Evolutionary conservation across 1,140 invertebrate species (phyloP).

Genomic region (Saccostrea echinata): DNA sequence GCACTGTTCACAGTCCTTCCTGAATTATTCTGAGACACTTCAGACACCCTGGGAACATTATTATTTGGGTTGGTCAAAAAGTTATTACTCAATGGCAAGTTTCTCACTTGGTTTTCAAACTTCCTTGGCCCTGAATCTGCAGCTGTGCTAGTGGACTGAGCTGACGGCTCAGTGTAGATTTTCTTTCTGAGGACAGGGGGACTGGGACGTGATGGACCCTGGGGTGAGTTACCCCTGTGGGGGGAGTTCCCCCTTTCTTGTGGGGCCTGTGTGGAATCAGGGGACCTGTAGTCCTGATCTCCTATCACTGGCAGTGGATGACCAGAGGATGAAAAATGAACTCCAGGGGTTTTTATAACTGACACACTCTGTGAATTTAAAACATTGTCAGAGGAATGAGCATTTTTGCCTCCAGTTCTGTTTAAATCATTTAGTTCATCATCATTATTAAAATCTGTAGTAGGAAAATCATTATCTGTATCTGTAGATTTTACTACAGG

Average conservation of each 20-base stretch:
- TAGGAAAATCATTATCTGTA: slow-evolving; percentile 76
- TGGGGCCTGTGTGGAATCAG: not conserved
- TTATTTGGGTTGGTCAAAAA: slow-evolving; percentile 20
- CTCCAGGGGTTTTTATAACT: not conserved
- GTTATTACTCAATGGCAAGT: slow-evolving; percentile 18
- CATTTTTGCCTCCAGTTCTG: slow-evolving; percentile 61
- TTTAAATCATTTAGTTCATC: slow-evolving; percentile 77
- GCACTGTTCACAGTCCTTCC: not conserved
- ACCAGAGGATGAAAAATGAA: slow-evolving; percentile 55
- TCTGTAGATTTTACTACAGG: slow-evolving; percentile 71
- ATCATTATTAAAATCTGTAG: slow-evolving; percentile 76
- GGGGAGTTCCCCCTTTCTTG: not conserved
- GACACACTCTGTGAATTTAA: not conserved
- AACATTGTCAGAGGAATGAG: slow-evolving; percentile 31
- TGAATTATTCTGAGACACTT: slow-evolving; percentile 42
- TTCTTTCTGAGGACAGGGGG: slow-evolving; percentile 62
- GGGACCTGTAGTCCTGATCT: not conserved
- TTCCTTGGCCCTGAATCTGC: not conserved
- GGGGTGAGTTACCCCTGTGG: not conserved
- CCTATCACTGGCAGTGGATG: slow-evolving; percentile 52
- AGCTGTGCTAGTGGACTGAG: not conserved
- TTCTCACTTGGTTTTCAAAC: not conserved
- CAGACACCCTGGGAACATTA: slow-evolving; percentile 40
- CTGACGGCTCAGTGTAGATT: slow-evolving; percentile 56
- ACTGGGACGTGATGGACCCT: slow-evolving; percentile 21